phyloP scores from a whole-genome alignment of 2,797 vertebrate genomes.

The Nyctalus aviator region DNA sequence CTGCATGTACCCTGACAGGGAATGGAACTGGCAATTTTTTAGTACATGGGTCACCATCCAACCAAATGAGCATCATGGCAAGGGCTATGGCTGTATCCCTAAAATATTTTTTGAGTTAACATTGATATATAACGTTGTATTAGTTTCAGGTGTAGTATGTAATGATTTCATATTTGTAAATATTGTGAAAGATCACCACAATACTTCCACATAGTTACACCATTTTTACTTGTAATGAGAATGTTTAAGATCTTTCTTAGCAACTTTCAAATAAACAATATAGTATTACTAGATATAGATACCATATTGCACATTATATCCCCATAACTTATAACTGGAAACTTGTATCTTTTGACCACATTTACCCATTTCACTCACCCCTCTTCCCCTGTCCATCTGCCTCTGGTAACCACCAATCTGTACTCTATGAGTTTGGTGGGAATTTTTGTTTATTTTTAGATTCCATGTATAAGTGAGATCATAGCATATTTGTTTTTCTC shows the following conservation, averaged over 20 bases:
- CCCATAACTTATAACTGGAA: not conserved
- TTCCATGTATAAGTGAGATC: not conserved
- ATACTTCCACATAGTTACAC: not conserved
- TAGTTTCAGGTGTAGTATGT: not conserved
- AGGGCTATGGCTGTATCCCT: not conserved
- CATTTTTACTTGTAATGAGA: not conserved
- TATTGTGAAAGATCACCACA: not conserved
- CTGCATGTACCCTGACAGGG: not conserved
- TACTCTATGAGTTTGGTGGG: not conserved
- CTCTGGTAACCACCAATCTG: not conserved
- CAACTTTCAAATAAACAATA: not conserved
- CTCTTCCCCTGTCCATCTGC: rapidly evolving
- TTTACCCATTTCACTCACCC: not conserved
- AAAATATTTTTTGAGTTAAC: not conserved
- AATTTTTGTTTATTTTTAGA: not conserved
- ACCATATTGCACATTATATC: not conserved
- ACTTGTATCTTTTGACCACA: not conserved
- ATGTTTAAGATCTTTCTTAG: not conserved
- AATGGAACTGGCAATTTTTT: not conserved
- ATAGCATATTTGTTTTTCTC: not conserved
- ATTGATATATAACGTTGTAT: not conserved
- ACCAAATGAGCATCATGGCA: not conserved
- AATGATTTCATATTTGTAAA: not conserved
- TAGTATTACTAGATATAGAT: not conserved
- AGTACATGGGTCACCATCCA: not conserved